phyloP scores from a whole-genome alignment of 2,888 invertebrate genomes.

The Drosophila atroscutellata region DNA sequence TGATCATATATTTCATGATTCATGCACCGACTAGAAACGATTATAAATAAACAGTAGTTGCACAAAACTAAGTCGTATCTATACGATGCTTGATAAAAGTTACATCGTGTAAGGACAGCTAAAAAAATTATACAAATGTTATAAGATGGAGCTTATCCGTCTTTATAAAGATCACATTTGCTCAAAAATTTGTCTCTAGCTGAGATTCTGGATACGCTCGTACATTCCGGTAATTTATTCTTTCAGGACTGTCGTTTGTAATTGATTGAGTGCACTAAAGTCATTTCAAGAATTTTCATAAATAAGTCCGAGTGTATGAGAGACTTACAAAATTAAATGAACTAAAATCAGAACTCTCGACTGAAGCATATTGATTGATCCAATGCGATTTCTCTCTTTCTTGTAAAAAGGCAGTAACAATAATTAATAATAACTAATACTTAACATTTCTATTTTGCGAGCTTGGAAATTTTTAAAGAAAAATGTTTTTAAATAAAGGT shows the following conservation, averaged over 20 bases:
- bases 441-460: not conserved
- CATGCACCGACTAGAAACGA: not conserved
- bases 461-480: not conserved
- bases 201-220: not conserved
- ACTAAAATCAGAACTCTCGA: not conserved
- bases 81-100: not conserved
- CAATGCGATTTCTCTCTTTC: not conserved
- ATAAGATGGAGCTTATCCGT: not conserved
- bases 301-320: not conserved
- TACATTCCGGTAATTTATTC: not conserved
- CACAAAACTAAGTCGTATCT: not conserved
- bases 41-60: not conserved
- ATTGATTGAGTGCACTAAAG: not conserved
- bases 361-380: not conserved
- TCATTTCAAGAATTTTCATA: not conserved
- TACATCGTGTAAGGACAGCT: not conserved
- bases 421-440: not conserved
- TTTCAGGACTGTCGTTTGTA: not conserved
- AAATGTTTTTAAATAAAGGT: conserved; percentile 2
- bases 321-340: not conserved
- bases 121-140: not conserved
- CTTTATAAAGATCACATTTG: not conserved
- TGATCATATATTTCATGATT: not conserved
- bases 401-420: not conserved
- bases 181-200: not conserved